Evolutionary conservation across 2,113 vertebrate genomes (phyloP), one percentile per base, ranked within the genome.

Genomic region (Tragelaphus imberbis): DNA sequence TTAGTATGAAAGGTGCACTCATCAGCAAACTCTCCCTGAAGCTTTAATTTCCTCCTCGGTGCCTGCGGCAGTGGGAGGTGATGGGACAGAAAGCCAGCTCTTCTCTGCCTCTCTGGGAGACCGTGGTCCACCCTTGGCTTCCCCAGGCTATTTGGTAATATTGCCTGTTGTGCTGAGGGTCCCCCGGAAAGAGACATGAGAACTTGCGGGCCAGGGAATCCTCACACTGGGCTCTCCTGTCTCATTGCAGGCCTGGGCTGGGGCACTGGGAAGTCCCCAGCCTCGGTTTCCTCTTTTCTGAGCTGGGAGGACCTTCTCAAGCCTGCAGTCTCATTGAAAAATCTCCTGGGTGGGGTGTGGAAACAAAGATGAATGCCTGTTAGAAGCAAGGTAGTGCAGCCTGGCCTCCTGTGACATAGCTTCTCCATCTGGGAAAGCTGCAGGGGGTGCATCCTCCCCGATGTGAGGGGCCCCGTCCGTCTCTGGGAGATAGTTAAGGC

Each of bases 251-350:
- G 5, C 36, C 91, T n/a, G 56, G 79, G 36, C 75, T 97, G 91
- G 85, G 89, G 49, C 68, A 56, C 19, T 1, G 81, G 97, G 97
- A 98, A 98, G 97, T 98, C 88, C 96, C 97, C 63, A n/a, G 92
- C 91, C 85, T 97, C 1, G 68, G 95, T 98, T 98, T 98, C 97
- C 96, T 98, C 93, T 96, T 82, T 25, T 91, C 63, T 68, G 95
- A 95, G 58, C 63, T 81, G 58, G 93, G 85, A 7, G 23, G 85
- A 89, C 56, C 82, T 92, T 86, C 88, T 79, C 84, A 95, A 94
- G 87, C 36, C 59, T 61, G 7, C 84, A 94, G 88, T 95, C 94
- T 97, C 82, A 59, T n/a, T 91, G 85, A 94, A 97, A 98, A 98
- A 91, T 97, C 97, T 97, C 97, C 95, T 28, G 44, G 80, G 44